Conservation (phyloP, 53 echinoderm and acorn worm genomes). For the Zoroaster sp. region DNA sequence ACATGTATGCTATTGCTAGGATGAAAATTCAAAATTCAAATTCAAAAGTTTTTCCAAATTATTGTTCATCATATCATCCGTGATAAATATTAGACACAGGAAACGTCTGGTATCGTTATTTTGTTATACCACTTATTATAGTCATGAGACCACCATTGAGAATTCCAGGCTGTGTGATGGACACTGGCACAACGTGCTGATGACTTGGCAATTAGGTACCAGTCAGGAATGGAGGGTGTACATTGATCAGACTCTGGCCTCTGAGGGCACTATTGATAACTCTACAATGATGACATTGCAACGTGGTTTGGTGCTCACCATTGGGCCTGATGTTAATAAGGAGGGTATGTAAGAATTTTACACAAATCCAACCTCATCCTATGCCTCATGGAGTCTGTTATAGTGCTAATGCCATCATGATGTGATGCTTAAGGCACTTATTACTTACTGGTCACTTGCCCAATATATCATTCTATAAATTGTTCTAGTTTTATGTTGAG, state of each 20-base stretch:
- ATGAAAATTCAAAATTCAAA: background rate
- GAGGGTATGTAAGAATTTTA: too few relatives aligned
- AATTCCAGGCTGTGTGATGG: background rate
- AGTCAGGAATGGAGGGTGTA: conserved; percentile 3
- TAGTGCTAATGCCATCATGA: too few relatives aligned
- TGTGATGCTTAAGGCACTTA: too few relatives aligned
- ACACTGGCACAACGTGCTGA: conserved; percentile 13
- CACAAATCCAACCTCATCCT: too few relatives aligned
- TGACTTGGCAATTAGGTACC: background rate
- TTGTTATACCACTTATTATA: background rate
- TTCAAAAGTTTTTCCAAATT: background rate
- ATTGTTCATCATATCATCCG: background rate
- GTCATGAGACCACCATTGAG: background rate
- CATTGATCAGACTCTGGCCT: conserved; percentile 16
- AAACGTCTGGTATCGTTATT: background rate
- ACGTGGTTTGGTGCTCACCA: background rate
- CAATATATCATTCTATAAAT: too few relatives aligned
- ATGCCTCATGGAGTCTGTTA: too few relatives aligned
- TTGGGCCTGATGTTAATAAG: too few relatives aligned
- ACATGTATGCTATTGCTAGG: background rate
- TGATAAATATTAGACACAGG: background rate
- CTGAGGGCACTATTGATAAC: conserved; percentile 14
- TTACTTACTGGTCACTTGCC: too few relatives aligned
- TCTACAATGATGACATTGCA: background rate
- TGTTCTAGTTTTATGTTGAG: too few relatives aligned